These are phyloP conservation scores for Dunckerocampus dactyliophorus DNA, from an alignment of 2,113 vertebrate genomes.

Conservation along the genomic window DNA sequence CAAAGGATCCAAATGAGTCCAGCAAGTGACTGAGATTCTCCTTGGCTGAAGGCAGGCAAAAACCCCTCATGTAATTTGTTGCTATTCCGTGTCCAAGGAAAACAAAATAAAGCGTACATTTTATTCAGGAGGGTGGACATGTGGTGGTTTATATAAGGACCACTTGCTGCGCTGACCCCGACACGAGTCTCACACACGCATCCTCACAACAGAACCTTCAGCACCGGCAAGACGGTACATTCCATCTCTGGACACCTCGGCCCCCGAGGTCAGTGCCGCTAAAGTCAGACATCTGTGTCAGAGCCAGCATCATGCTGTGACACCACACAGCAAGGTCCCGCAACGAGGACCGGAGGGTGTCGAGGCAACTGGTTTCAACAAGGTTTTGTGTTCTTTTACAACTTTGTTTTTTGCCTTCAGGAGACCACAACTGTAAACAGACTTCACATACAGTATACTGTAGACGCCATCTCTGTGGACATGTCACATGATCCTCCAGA, in stretches of 20 bases:
- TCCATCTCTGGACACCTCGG: conserved; percentile 49
- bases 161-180: conserved; percentile 49
- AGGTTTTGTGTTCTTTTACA: conserved; percentile 5
- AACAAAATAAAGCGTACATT: conserved; percentile 53
- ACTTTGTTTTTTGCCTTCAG: neutral
- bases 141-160: conserved; percentile 62
- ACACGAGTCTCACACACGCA: conserved; percentile 36
- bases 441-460: neutral
- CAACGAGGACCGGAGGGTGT: conserved; percentile 6
- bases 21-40: neutral
- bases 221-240: conserved; percentile 46
- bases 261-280: conserved; percentile 23
- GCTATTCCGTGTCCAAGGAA: conserved; percentile 40
- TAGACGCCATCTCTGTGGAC: neutral
- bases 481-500: conserved; percentile 45
- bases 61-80: conserved; percentile 19
- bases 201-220: conserved; percentile 25
- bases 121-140: conserved; percentile 51
- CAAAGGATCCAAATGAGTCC: conserved; percentile 8
- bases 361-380: conserved; percentile 17
- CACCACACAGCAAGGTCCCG: conserved; percentile 15
- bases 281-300: conserved; percentile 51
- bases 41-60: neutral
- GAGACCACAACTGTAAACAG: neutral
- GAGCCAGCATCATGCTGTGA: conserved; percentile 39